Evolutionary conservation across 1,140 invertebrate species (phyloP), one percentile per base, ranked within the genome.

Genomic region (Zeugodacus cucurbitae): DNA sequence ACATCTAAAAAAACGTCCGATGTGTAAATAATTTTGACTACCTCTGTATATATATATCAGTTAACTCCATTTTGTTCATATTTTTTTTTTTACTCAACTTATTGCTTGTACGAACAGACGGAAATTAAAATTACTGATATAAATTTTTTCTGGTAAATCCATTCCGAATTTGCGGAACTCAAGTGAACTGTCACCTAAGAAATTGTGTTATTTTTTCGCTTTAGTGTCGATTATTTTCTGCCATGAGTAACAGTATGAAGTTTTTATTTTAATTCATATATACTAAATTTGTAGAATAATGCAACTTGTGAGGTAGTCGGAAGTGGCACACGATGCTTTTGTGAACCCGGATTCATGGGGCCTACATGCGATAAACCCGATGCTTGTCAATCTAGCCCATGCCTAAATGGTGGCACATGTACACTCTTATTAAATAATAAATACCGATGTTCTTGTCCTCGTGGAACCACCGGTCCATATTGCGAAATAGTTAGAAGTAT

Each of bases 341-440:
- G 97, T 89, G 94, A 95, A 3, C 86, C 92, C 11, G 90, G 92
- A 10, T 92, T 90, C 59, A 89, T 32, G 3, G 91, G 90, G 1
- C 88, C 90, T 20, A 93, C 93, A 14, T 97, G 97, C 91, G 89
- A 85, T 62, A 44, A 89, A 4, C 86, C 89, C 6, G 94, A 96
- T 91, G 93, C 94, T 1, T 98, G 97, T 89, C 88, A 90, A 78
- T 94, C 95, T 44, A 96, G 96, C 93, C 97, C 97, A 0, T 98
- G 97, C 91, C 92, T 94, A 87, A 97, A 98, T 93, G 96, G 95
- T 6, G 97, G 96, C 4, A 95, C 94, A 10, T 98, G 97, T 91
- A 89, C 91, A 1, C 93, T 95, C 10, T 90, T 93, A 5, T 87
- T 89, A 3, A 32, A 34, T 1, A 89, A 94, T 95, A 91, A 87